phyloP scores from a whole-genome alignment of 2,888 invertebrate genomes.

The Neelides folsomi region DNA sequence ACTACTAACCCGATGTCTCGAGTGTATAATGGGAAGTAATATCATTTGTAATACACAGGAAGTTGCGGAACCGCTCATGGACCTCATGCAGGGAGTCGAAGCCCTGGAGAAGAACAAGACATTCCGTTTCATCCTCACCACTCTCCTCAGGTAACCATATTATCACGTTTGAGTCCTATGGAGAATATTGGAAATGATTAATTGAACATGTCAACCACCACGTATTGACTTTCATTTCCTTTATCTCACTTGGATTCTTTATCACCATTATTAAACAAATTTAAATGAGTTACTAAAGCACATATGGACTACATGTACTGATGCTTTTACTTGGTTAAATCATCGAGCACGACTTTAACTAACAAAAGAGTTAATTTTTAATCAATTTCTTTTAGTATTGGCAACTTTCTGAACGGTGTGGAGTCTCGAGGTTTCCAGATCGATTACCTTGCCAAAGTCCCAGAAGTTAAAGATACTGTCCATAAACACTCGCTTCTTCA shows the following conservation, averaged over 20 bases:
- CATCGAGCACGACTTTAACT: too few relatives aligned
- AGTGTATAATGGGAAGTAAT: neutral
- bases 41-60: slow-evolving; percentile 51
- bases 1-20: too few relatives aligned
- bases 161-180: too few relatives aligned
- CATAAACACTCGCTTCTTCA: slow-evolving; percentile 96
- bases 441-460: slow-evolving; percentile 92
- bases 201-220: too few relatives aligned
- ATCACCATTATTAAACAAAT: too few relatives aligned
- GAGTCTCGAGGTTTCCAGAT: slow-evolving; percentile 86
- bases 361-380: too few relatives aligned
- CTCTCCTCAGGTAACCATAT: slow-evolving; percentile 47
- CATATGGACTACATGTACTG: too few relatives aligned
- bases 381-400: slow-evolving; percentile 51
- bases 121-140: slow-evolving; percentile 85
- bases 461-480: slow-evolving; percentile 97
- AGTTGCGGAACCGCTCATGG: slow-evolving; percentile 97
- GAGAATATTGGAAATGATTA: too few relatives aligned
- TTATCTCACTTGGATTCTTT: too few relatives aligned
- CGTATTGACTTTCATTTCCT: too few relatives aligned
- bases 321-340: too few relatives aligned
- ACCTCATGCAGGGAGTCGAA: slow-evolving; percentile 91
- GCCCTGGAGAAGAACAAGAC: slow-evolving; percentile 80
- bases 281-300: too few relatives aligned
- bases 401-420: slow-evolving; percentile 88